phyloP scores from a whole-genome alignment of 2,888 invertebrate genomes.

The Dolichomitus sp. region DNA sequence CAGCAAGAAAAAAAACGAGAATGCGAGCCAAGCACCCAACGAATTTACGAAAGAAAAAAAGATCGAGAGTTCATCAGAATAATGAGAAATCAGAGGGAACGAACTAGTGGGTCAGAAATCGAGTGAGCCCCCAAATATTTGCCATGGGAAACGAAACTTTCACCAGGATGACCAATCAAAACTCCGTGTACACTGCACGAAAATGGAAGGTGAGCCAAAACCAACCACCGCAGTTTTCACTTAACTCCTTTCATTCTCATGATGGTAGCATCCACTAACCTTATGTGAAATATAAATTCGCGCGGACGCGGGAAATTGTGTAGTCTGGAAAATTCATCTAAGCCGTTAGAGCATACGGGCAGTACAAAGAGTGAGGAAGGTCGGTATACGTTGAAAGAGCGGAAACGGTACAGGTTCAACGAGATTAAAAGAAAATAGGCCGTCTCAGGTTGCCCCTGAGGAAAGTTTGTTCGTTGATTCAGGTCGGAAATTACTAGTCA shows the following conservation, averaged over 20 bases:
- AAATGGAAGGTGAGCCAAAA: neutral
- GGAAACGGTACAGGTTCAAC: constrained; percentile 6
- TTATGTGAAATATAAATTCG: neutral
- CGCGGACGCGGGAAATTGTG: neutral
- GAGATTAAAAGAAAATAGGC: constrained; percentile 37
- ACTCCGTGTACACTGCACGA: neutral
- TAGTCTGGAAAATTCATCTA: neutral
- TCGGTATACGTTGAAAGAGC: neutral
- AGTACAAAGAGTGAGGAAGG: neutral
- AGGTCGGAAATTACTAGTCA: constrained; percentile 62
- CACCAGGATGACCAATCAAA: neutral
- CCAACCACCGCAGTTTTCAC: neutral
- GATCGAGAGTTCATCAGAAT: constrained; percentile 5
- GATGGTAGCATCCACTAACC: neutral
- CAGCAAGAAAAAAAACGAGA: constrained; percentile 24
- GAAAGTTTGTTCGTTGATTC: constrained; percentile 19
- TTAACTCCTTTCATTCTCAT: neutral
- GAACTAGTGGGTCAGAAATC: constrained; percentile 42
- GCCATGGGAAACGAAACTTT: neutral
- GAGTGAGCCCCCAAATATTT: neutral
- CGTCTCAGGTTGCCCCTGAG: neutral
- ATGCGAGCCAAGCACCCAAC: constrained; percentile 20
- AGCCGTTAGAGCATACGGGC: neutral
- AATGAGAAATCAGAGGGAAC: constrained; percentile 35
- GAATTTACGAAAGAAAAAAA: neutral